phyloP scores from a whole-genome alignment of 2,797 vertebrate genomes.

The Mastacembelus armatus region DNA sequence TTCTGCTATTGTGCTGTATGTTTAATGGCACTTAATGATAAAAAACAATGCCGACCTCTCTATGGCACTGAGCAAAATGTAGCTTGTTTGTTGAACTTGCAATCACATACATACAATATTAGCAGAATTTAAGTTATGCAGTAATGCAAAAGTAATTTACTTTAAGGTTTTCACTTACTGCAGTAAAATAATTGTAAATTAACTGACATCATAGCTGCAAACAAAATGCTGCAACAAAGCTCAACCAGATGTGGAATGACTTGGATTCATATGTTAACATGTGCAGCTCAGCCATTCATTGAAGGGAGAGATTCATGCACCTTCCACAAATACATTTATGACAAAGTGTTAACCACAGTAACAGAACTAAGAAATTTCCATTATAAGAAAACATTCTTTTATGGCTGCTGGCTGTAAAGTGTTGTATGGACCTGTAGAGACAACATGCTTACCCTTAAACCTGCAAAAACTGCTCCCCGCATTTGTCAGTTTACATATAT shows the following conservation, averaged over 20 bases:
- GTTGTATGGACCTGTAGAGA: slow-evolving; percentile 19
- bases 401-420: slow-evolving; percentile 14
- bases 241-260: not conserved
- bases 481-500: not conserved
- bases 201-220: not conserved
- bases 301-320: not conserved
- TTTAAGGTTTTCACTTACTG: too few species aligned
- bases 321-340: not conserved
- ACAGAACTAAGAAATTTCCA: slow-evolving; percentile 11
- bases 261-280: not conserved
- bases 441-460: slow-evolving; percentile 17
- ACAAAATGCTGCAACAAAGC: not conserved
- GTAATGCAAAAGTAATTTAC: not conserved
- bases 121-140: not conserved
- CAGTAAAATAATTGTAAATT: not conserved
- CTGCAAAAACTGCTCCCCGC: slow-evolving; percentile 10
- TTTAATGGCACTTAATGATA: not conserved
- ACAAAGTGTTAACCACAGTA: slow-evolving; percentile 1
- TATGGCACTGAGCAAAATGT: too few species aligned
- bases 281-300: not conserved
- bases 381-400: slow-evolving; percentile 22
- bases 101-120: too few species aligned
- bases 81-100: too few species aligned
- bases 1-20: not conserved
- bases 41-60: not conserved